These are phyloP conservation scores for Casuarius casuarius DNA, from an alignment of 2,113 vertebrate species.

Conservation along the genomic window DNA sequence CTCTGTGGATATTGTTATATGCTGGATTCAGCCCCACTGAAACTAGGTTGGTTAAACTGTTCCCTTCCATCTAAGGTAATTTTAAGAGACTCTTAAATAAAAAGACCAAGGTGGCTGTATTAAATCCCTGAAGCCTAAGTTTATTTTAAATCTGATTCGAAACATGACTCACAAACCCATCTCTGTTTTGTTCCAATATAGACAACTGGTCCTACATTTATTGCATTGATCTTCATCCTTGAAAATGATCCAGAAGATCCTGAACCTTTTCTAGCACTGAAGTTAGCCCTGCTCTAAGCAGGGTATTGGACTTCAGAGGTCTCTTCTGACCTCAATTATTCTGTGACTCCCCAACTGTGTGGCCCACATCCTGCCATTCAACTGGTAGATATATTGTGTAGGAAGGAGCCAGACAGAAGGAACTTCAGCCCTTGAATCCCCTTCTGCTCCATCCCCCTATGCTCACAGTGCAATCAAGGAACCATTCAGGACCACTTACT, in stretches of 20 bases:
- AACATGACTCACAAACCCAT: not conserved
- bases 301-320: not conserved
- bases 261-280: not conserved
- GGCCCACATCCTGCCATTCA: not conserved
- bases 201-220: not conserved
- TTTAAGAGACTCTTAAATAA: not conserved
- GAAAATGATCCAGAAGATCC: not conserved
- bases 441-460: not conserved
- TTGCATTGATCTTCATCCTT: too few species aligned
- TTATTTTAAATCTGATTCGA: not conserved
- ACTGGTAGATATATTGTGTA: not conserved
- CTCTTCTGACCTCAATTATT: not conserved
- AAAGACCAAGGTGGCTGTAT: not conserved
- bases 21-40: not conserved
- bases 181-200: not conserved
- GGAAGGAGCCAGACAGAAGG: not conserved
- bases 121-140: not conserved
- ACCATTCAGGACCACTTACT: not conserved
- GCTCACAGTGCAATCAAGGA: not conserved
- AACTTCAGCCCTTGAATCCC: not conserved
- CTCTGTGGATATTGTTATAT: not conserved
- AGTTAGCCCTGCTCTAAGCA: not conserved
- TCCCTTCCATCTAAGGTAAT: not conserved
- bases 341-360: not conserved
- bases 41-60: not conserved